Base-by-base conservation (phyloP, 2,797 vertebrate species). In the Spinibarbus caldwelli region DNA sequence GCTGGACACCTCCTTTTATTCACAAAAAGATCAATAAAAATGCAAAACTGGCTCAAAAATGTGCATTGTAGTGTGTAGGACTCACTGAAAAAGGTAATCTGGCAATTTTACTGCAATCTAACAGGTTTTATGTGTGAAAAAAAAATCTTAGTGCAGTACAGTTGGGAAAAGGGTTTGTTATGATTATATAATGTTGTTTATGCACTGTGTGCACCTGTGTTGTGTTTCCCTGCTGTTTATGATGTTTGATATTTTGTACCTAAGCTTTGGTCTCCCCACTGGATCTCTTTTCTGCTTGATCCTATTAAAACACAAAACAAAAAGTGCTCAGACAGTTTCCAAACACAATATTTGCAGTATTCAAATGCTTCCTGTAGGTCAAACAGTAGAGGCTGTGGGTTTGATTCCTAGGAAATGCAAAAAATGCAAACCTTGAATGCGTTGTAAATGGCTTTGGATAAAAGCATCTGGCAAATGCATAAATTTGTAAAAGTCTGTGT, bases 241-340 rank as follows among this genome's bases (percentile, higher is more conserved):
- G 54, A 11, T 67, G 66, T 41, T 57, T 17, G 3, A 47, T 9
- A 23, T 64, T 23, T n/a, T 38, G 75, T 82, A 68, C 57, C 85
- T 89, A 90, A 47, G 47, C 78, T 77, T 88, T 85, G n/a, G 75
- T 85, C 10, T 87, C 88, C 17, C 47, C 57, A 0, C 59, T 76
- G 36, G 75, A 29, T 23, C 72, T 89, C 59, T 70, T 64, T 34
- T 85, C 82, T 1, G 34, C 49, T 47, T 82, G 79, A 45, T 15
- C 49, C 84, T 85, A 34, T 29, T 29, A 38, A 49, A 77, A 83
- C 17, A 59, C 29, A 26, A 45, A 79, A 43, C 15, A 43, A 57
- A 38, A 45, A 34, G 64, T 2, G 14, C 73, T 43, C 26, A 38
- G 68, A 34, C 3, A 31, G 9, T 26, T 62, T 15, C 38, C 23